Percentiles rank a stretch among this genome's conserved stretches.
Evolutionary conservation across 2,888 invertebrate species (phyloP).

Genomic region (Sesia apiformis): DNA sequence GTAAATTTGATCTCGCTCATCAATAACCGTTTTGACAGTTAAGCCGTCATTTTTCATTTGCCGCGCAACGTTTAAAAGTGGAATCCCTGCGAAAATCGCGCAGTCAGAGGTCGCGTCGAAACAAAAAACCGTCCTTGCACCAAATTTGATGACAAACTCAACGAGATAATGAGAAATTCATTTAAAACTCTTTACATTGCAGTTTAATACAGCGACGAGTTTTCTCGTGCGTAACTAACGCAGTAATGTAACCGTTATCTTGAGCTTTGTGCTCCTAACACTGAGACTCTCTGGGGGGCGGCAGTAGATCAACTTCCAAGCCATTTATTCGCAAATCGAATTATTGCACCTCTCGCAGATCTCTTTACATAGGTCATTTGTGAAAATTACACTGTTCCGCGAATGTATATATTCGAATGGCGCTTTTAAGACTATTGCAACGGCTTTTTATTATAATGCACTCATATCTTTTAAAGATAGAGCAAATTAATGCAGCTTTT

Average conservation of each 20-base stretch:
- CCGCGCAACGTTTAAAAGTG: conserved; percentile 37
- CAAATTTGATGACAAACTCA: neutral
- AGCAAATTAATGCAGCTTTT: conserved; percentile 34
- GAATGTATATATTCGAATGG: conserved; percentile 18
- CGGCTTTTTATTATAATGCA: neutral
- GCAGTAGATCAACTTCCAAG: conserved; percentile 65
- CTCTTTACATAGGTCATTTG: conserved; percentile 64
- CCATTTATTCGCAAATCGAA: conserved; percentile 70
- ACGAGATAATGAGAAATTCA: conserved; percentile 26
- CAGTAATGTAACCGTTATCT: conserved; percentile 45
- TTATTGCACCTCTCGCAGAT: conserved; percentile 65
- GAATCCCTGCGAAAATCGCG: conserved; percentile 44
- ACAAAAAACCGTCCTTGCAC: neutral
- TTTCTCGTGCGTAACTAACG: conserved; percentile 35
- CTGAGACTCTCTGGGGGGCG: conserved; percentile 22
- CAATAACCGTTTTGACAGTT: conserved; percentile 66
- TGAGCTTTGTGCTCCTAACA: conserved; percentile 41
- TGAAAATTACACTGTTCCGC: conserved; percentile 46
- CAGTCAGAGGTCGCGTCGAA: conserved; percentile 28
- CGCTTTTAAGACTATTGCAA: conserved; percentile 17
- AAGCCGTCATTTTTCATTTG: conserved; percentile 65
- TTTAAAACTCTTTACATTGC: conserved; percentile 48
- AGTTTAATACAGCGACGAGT: conserved; percentile 40
- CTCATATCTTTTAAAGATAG: neutral
- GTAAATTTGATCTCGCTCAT: conserved; percentile 54